These are phyloP conservation scores for Lepidocyrtoides sp. DNA, from an alignment of 2,888 invertebrate species.

Conservation along the genomic window DNA sequence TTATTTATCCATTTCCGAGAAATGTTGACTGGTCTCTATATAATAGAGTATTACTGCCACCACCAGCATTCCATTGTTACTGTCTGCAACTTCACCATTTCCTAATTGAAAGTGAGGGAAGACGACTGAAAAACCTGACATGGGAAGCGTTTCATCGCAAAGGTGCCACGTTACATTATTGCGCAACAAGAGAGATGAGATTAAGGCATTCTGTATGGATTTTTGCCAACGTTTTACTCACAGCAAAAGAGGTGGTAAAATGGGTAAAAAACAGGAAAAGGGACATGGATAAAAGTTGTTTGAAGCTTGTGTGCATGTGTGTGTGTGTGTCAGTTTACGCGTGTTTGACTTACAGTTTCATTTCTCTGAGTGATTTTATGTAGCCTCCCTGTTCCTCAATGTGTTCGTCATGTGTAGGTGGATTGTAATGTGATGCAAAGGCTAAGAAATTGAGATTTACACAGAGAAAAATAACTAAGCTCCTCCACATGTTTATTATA, in stretches of 20 bases:
- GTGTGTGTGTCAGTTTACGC: background rate
- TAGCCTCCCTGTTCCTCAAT: slow-evolving; percentile 17
- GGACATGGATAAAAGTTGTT: background rate
- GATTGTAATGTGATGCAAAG: slow-evolving; percentile 53
- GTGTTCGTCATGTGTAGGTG: slow-evolving; percentile 23
- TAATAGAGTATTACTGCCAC: background rate
- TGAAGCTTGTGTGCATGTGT: background rate
- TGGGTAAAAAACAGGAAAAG: background rate
- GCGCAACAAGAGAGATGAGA: background rate
- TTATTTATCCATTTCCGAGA: slow-evolving; percentile 22
- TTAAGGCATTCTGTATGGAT: background rate
- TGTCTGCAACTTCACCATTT: background rate
- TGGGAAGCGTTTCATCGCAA: slow-evolving; percentile 1
- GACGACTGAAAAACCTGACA: background rate
- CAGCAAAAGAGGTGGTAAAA: background rate
- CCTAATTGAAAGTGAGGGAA: slow-evolving; percentile 39
- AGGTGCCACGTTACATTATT: background rate
- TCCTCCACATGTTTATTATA: slow-evolving; percentile 10
- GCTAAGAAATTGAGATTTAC: slow-evolving; percentile 70
- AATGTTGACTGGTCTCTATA: slow-evolving; percentile 1
- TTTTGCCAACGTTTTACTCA: background rate
- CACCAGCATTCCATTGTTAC: background rate
- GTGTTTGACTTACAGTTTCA: slow-evolving; percentile 28
- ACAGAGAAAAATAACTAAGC: slow-evolving; percentile 41
- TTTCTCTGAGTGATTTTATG: slow-evolving; percentile 31